Conservation (phyloP, 37 sponge, comb jelly and placozoan genomes). For the Theonella swinhoei region DNA sequence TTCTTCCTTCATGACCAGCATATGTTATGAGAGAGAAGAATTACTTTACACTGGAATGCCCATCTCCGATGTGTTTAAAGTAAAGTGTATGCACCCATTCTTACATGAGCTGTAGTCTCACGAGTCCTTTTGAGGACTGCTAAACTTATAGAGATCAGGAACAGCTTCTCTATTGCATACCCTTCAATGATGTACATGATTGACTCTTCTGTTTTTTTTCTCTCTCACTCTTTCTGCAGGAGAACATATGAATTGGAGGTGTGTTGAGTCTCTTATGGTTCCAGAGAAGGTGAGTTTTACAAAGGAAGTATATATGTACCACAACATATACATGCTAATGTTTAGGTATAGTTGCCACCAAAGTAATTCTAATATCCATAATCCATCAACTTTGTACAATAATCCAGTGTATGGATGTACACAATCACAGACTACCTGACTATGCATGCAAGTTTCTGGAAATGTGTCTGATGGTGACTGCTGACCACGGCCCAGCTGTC, state of each 20-base stretch:
- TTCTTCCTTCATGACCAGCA: constrained; percentile 90
- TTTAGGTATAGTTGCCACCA: too few species aligned
- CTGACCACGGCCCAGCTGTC: constrained; percentile 98
- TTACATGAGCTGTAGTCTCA: too few species aligned
- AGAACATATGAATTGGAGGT: constrained; percentile 94
- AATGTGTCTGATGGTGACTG: constrained; percentile 97
- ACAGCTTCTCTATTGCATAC: too few species aligned
- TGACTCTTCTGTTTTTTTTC: not conserved
- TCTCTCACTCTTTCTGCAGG: constrained; percentile 30
- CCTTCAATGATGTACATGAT: not conserved
- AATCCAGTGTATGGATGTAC: not conserved
- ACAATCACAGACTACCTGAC: constrained; percentile 69
- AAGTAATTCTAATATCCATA: too few species aligned
- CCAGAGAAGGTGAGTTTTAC: constrained; percentile 78
- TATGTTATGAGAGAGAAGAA: constrained; percentile 97
- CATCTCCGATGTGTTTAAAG: constrained; percentile 95
- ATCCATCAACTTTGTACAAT: not conserved
- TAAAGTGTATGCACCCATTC: too few species aligned
- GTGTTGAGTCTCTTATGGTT: constrained; percentile 96
- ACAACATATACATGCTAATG: not conserved
- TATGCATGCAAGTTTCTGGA: constrained; percentile 97
- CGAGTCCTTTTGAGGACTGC: too few species aligned
- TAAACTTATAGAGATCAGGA: too few species aligned
- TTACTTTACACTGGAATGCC: constrained; percentile 97
- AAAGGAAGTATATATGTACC: too few species aligned